A percentile compares a stretch with the other conserved stretches of the same genome.
Evolutionary conservation across 2,888 invertebrate genomes (phyloP).

Genomic region (Tanypteryx hageni): DNA sequence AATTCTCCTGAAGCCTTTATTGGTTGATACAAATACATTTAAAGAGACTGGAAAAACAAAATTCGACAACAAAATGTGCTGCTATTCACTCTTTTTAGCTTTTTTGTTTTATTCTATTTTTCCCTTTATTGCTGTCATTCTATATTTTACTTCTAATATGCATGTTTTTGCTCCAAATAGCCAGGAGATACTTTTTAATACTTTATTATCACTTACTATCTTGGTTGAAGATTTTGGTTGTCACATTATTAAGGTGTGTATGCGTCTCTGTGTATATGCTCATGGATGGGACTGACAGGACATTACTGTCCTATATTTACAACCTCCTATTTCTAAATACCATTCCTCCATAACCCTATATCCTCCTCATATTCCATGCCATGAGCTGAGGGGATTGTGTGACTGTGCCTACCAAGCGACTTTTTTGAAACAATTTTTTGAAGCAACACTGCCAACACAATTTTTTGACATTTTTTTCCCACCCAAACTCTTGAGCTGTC

Average conservation of each 20-base stretch:
- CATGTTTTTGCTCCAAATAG: constrained; percentile 61
- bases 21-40: constrained; percentile 56
- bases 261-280: constrained; percentile 52
- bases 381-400: constrained; percentile 52
- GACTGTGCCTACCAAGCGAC: constrained; percentile 34
- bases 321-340: neutral
- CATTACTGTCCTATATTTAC: no score
- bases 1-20: constrained; percentile 47
- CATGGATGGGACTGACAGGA: constrained; percentile 20
- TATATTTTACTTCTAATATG: constrained; percentile 65
- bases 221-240: constrained; percentile 58
- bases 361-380: neutral
- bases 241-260: constrained; percentile 52
- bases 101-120: constrained; percentile 44
- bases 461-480: constrained; percentile 57
- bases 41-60: constrained; percentile 61
- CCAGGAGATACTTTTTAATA: constrained; percentile 57
- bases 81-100: constrained; percentile 55
- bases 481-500: constrained; percentile 39
- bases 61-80: constrained; percentile 48
- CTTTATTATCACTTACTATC: constrained; percentile 48
- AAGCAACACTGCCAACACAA: constrained; percentile 57
- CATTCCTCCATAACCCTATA: neutral
- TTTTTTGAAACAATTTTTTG: constrained; percentile 59
- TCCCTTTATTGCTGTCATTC: constrained; percentile 64